Conservation (phyloP, 2,888 invertebrate genomes). For the Xestia xanthographa region DNA sequence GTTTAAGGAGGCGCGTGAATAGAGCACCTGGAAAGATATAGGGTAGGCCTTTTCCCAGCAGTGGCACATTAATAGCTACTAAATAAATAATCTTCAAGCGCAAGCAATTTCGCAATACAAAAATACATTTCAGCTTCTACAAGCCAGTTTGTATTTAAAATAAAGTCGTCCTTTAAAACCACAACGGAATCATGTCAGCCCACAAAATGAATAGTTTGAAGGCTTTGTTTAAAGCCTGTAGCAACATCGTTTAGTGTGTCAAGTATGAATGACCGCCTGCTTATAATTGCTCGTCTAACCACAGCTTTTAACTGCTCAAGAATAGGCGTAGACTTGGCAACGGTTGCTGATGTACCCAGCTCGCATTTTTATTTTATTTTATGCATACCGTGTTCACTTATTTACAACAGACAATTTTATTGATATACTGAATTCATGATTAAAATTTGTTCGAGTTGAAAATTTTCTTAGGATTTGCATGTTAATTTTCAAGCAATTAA, state of each 20-base stretch:
- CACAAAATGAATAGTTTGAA: slow-evolving; percentile 40
- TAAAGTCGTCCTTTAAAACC: slow-evolving; percentile 21
- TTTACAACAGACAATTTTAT: not conserved
- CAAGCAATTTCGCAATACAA: not conserved
- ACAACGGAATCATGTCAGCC: slow-evolving; percentile 41
- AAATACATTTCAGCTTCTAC: not conserved
- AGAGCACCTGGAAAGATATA: not conserved
- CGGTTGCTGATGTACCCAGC: not conserved
- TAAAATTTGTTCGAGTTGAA: not conserved
- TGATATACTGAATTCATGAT: not conserved
- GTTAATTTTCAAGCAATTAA: not conserved
- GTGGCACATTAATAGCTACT: not conserved
- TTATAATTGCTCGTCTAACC: slow-evolving; percentile 62
- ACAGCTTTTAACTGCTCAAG: slow-evolving; percentile 59
- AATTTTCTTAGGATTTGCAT: not conserved
- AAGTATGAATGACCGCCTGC: slow-evolving; percentile 60
- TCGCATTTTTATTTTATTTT: no score
- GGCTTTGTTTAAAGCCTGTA: slow-evolving; percentile 49
- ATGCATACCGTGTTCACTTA: not conserved
- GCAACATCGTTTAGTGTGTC: slow-evolving; percentile 62
- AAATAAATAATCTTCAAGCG: not conserved
- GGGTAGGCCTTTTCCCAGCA: not conserved
- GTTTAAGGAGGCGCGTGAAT: not conserved
- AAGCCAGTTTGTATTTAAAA: slow-evolving; percentile 6
- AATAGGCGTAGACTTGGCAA: slow-evolving; percentile 21